Evolutionary conservation across 2,113 vertebrate genomes (phyloP).

Genomic region (Bos indicus): DNA sequence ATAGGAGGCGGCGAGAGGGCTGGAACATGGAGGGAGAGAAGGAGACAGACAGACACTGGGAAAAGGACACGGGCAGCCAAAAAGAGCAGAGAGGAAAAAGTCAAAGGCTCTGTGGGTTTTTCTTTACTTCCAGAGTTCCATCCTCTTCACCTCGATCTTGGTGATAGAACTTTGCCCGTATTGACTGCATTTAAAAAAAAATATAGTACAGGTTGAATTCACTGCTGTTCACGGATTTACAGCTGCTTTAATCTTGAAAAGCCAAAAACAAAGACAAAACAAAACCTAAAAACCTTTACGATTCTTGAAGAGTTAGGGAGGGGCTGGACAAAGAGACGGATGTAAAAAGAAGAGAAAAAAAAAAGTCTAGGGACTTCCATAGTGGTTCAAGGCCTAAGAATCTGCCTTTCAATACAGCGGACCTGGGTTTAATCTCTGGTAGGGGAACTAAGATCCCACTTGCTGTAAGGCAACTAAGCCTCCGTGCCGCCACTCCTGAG

Average conservation of each 20-base stretch:
- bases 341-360: background rate
- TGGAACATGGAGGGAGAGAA: too few relatives aligned
- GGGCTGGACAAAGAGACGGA: background rate
- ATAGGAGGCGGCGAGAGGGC: too few relatives aligned
- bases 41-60: background rate
- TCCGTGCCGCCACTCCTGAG: background rate
- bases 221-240: background rate
- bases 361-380: background rate
- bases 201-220: background rate
- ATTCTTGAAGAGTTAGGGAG: background rate
- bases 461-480: background rate
- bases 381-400: background rate
- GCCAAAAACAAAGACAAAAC: background rate
- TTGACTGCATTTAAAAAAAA: background rate
- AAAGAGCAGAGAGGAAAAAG: background rate
- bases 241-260: slow-evolving; percentile 8
- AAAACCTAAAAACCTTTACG: background rate
- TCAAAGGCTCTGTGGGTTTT: background rate
- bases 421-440: background rate
- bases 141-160: background rate
- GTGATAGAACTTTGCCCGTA: background rate
- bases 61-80: background rate
- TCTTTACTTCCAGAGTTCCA: background rate
- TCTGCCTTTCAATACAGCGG: background rate
- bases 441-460: background rate